These are phyloP conservation scores for Apogon hyalosoma DNA, from an alignment of 2,797 vertebrate genomes.

Conservation along the genomic window DNA sequence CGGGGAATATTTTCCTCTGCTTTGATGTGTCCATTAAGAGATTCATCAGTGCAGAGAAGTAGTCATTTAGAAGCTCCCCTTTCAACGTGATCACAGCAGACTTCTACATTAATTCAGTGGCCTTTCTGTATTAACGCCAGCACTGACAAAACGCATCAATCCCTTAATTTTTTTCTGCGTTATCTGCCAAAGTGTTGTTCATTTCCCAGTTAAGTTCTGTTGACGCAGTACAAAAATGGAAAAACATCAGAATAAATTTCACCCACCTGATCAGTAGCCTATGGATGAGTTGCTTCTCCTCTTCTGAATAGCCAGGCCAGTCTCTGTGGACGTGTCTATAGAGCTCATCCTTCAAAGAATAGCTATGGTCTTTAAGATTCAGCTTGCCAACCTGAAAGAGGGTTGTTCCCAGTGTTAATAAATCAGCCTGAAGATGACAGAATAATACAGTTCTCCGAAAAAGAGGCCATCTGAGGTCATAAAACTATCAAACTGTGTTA, in stretches of 20 bases:
- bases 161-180: constrained; percentile 28
- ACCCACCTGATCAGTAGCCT: constrained; percentile 81
- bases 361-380: constrained; percentile 84
- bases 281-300: constrained; percentile 83
- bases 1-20: constrained; percentile 63
- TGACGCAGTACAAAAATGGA: background rate
- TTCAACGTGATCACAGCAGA: constrained; percentile 69
- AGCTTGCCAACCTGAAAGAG: constrained; percentile 80
- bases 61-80: constrained; percentile 64
- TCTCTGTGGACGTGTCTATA: constrained; percentile 79
- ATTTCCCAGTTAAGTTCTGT: background rate
- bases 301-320: constrained; percentile 83
- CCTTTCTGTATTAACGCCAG: constrained; percentile 51
- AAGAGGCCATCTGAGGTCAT: constrained; percentile 13
- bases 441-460: constrained; percentile 13
- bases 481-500: constrained; percentile 10
- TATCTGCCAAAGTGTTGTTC: constrained; percentile 17
- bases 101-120: constrained; percentile 55
- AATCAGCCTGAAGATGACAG: constrained; percentile 10
- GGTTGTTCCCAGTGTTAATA: constrained; percentile 22
- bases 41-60: constrained; percentile 66
- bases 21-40: constrained; percentile 80
- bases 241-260: background rate
- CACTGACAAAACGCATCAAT: constrained; percentile 58
- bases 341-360: constrained; percentile 82